Base-by-base conservation (phyloP, 2,797 vertebrate genomes). In the Channallabes apus region DNA sequence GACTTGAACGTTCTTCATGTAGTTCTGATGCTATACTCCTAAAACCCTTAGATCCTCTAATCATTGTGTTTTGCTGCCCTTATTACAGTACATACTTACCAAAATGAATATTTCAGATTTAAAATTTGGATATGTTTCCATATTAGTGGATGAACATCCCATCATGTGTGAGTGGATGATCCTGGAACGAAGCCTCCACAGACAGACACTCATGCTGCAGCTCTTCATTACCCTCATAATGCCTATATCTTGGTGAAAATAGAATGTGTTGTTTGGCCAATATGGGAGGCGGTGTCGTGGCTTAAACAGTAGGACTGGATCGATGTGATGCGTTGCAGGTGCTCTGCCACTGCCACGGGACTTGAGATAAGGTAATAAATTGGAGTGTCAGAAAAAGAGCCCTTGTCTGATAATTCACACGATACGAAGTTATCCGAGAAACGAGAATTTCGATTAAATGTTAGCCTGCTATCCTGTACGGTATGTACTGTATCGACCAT, bases 221-320 rank as follows among this genome's bases (percentile, higher is more conserved):
- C 88, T 89, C 87, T 90, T 89, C 83, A 90, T 91, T 89, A 90
- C 73, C 77, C 80, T 91, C 89, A 85, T 89, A 86, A 89, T 82
- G 46, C 59, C 72, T 64, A 85, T 84, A 81, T 83, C 85, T 83
- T 58, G 14, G 11, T 78, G 71, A 69, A 85, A 89, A 88, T 75
- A 65, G 80, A 89, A 69, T 77, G 86, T 85, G 79, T 76, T 79
- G 85, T 86, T 89, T 84, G 85, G 84, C 84, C 67, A 77, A 82
- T 80, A 83, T 84, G 80, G 88, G 85, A 85, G 85, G 80, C 87
- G 69, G 83, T 59, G 80, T 51, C 59, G 38, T 38, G 27, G 83
- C 62, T 59, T 38, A 73, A 86, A 85, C 62, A 14, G 67, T 75
- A n/a, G 59, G 46, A 82, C 81, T 58, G 68, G 85, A 86, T 84